phyloP scores from a whole-genome alignment of 2,113 vertebrate genomes.

The Chaetodon trifascialis region DNA sequence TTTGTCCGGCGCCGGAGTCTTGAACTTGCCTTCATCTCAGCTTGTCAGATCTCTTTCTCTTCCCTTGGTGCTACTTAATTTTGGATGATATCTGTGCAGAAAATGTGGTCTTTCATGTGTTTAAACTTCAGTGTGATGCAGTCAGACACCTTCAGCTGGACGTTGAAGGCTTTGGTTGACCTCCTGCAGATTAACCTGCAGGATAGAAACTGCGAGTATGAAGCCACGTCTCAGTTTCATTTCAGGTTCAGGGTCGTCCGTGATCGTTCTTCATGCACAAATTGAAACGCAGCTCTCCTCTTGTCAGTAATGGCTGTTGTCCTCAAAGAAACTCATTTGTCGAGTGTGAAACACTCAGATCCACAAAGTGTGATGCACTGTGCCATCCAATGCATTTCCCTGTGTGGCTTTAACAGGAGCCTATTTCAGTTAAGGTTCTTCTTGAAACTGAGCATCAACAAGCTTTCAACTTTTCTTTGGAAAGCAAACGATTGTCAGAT shows the following conservation, averaged over 20 bases:
- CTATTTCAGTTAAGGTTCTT: not conserved
- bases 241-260: conserved; percentile 48
- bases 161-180: not conserved
- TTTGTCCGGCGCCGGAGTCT: not conserved
- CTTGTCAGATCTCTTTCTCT: conserved; percentile 2
- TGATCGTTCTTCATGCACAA: conserved; percentile 60
- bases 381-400: not conserved
- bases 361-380: not conserved
- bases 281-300: conserved; percentile 48
- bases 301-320: conserved; percentile 16
- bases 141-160: not conserved
- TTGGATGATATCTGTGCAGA: not conserved
- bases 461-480: conserved; percentile 18
- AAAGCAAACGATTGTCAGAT: conserved; percentile 37
- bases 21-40: not conserved
- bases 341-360: not conserved
- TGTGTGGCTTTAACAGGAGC: not conserved
- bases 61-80: not conserved
- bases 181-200: conserved; percentile 12
- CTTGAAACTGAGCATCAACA: not conserved
- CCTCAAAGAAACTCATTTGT: not conserved
- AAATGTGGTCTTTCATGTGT: not conserved
- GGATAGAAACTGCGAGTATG: conserved; percentile 18
- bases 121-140: not conserved
- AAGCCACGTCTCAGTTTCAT: conserved; percentile 1